Base-by-base conservation (phyloP, 2,888 invertebrate species). In the Cheilosia vernalis region DNA sequence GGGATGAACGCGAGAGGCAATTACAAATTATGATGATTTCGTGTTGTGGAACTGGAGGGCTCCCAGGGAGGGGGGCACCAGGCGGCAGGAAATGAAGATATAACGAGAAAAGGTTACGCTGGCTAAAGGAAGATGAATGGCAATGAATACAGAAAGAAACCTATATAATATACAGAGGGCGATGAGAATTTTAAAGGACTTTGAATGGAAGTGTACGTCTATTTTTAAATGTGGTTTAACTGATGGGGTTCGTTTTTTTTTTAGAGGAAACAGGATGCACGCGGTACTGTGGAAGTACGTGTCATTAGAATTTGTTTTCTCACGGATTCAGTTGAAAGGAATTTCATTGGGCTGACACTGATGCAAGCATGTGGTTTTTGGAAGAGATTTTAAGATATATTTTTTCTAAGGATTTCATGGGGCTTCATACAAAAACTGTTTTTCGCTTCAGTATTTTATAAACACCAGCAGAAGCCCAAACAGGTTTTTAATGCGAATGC, bases 21-120 rank as follows among this genome's bases (percentile, higher is more conserved):
- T 84, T 84, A 83, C 73, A 83, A 83, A 78, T 78, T 83, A 83
- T 73, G 73, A 37, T 37, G 37, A 60, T 72, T 73, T 33, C 55
- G 24, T 58, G 67, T 69, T 37, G 10, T 37, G 13, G 51, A 21
- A 30, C n/a, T 17, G 33, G 30, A 21, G 42, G n/a, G 63, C 27
- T 33, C 33, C 2, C 49, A 49, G 24, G n/a, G 27, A 10, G 17
- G 24, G 27, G 40, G 1, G n/a, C 17, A 24, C 30, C 30, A 2
- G 7, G 53, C 19, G n/a, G 42, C 53, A 53, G 56, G 21, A 56
- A 51, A 69, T 60, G 55, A 47, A 55, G 53, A 66, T 53, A 37
- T 60, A 77, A 76, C 40, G 76, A 51, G 66, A 51, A 72, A 24
- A 58, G 69, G 69, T 64, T 56, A 70, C 19, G 56, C 42, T 27